phyloP scores from a whole-genome alignment of 2,113 vertebrate genomes.

The Myrmophylax atrothorax region DNA sequence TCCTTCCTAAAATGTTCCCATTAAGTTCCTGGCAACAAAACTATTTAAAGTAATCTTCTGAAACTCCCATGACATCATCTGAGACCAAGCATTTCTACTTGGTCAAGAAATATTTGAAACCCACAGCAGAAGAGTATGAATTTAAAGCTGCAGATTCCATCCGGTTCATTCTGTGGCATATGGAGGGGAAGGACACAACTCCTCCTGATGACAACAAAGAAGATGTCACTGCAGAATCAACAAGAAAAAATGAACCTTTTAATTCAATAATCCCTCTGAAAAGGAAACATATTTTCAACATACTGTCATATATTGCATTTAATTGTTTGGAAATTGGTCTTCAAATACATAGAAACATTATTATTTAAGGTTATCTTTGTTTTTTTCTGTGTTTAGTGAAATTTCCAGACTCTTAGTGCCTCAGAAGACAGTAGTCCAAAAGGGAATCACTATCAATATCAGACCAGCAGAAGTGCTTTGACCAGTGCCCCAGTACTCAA shows the following conservation, averaged over 20 bases:
- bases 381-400: background rate
- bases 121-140: background rate
- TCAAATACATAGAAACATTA: background rate
- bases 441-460: background rate
- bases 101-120: background rate
- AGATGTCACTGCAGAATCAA: background rate
- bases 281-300: background rate
- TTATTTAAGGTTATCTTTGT: background rate
- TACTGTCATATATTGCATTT: background rate
- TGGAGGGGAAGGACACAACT: background rate
- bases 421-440: background rate
- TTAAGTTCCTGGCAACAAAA: background rate
- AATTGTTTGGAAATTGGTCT: background rate
- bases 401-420: background rate
- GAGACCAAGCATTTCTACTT: background rate
- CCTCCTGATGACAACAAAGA: background rate
- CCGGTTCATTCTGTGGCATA: background rate
- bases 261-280: background rate
- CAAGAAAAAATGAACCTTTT: background rate
- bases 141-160: background rate
- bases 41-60: background rate
- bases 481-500: background rate
- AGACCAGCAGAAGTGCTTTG: background rate
- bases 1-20: background rate
- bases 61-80: background rate